Evolutionary conservation across 2,888 invertebrate genomes (phyloP), one percentile per base, ranked within the genome.

Genomic region (Hanleya hanleyi): DNA sequence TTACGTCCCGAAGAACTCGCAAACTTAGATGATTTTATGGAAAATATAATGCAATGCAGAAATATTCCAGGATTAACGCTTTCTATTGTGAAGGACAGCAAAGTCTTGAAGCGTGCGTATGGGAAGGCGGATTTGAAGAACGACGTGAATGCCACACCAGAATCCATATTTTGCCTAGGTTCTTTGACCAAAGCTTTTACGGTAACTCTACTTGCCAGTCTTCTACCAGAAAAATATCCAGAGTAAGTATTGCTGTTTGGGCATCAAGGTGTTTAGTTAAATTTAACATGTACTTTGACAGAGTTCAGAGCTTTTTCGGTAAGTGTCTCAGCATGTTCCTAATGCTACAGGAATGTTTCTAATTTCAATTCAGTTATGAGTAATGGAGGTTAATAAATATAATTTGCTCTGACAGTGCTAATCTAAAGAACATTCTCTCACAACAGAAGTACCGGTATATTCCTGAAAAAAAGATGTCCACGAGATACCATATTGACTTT

Each of bases 121-220:
- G 57, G 57, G 4, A 22, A 29, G 22, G 57, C 57, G 22, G 57
- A 57, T 26, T 22, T 57, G 22, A 57, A 26, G 26, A 4, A 29
- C 29, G 29, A 57, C 57, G 29, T 9, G 12, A 57, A 4, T 26
- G 29, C 57, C 22, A 7, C 57, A 29, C 12, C 32, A 15, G 57
- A 57, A 15, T 57, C 57, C 22, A 57, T 57, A 22, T 57, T 57
- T 32, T 57, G 57, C 26, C 9, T 57, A 26, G 57, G 26, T 32
- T 57, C 57, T 22, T 26, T 57, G 32, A 57, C 57, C 9, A 57
- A 57, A 26, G 57, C 57, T 32, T 57, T 57, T 26, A 57, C 57
- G 2, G 57, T 32, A 22, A 57, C 57, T 22, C 9, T 57, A 26
- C 57, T 57, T 12, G 22, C 57, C 4, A 32, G 32, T 15, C 22